Base-by-base conservation (phyloP, 2,888 invertebrate genomes). In the Parnassius apollo region DNA sequence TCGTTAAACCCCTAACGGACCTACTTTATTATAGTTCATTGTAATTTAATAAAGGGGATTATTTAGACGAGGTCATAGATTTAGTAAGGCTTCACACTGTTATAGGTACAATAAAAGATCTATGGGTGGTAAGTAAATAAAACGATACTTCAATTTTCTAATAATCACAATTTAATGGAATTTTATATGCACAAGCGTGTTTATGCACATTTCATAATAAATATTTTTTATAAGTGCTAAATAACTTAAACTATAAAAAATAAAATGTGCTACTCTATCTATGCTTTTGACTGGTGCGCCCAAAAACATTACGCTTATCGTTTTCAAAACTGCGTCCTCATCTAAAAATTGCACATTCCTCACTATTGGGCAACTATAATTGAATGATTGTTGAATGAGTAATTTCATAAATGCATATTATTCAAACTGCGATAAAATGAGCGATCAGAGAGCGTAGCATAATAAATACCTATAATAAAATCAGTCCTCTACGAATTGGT, bases 91-190 rank as follows among this genome's bases (percentile, higher is more conserved):
- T 49, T 49, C 13, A 44, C 44, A 44, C 9, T 44, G 44, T 44
- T 44, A 44, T 44, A 18, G 18, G 18, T 18, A 11, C 44, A 44
- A 44, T 11, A 44, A 44, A 11, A 35, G 35, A 35, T 35, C 35
- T 35, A 7, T 11, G 35, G 35, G 7, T 4, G n/a, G 13, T 9
- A 25, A 7, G 49, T 22, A 63, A 61, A 54, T 56, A 42, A 64
- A 64, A 64, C 64, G 44, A 64, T 25, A 12, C 22, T 45, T 45
- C n/a, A 54, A 60, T 60, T 70, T 79, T 82, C 81, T 88, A 87
- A 80, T 89, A 90, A 90, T 91, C 84, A 90, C 83, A 88, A 80
- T 91, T 90, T 91, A 90, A 77, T 91, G 85, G 88, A 89, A 89
- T 90, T 83, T 87, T 85, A 89, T 88, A 90, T 83, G 88, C 88